A percentile compares a stretch with the other conserved stretches of the same genome.
phyloP scores from a whole-genome alignment of 2,113 vertebrate species.

The Dasyornis broadbenti region DNA sequence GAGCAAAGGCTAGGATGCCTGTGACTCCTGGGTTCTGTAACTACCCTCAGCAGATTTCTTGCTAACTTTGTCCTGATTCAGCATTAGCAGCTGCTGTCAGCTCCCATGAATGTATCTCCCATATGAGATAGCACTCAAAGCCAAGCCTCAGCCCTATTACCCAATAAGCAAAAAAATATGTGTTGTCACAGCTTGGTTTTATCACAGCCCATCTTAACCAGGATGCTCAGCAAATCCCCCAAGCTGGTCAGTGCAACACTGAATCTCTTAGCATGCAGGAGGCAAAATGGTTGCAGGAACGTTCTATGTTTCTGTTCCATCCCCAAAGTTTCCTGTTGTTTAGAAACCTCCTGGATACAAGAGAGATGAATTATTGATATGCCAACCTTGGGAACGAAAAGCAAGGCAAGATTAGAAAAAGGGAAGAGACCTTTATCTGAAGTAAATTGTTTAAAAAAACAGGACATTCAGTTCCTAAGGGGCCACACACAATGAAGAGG shows the following conservation, averaged over 20 bases:
- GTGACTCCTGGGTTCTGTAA: not conserved
- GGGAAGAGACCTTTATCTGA: constrained; percentile 33
- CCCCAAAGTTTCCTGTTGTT: constrained; percentile 46
- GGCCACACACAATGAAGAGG: not conserved
- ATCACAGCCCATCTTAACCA: not conserved
- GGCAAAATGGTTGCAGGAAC: not conserved
- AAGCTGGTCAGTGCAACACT: accelerated
- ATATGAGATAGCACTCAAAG: not conserved
- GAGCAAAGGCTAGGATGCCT: not conserved
- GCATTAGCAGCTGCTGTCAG: not conserved
- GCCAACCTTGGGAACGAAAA: constrained; percentile 48
- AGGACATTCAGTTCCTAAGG: constrained; percentile 33
- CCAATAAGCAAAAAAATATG: not conserved
- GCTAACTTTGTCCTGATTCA: not conserved
- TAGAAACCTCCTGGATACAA: constrained; percentile 55
- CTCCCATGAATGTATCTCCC: not conserved
- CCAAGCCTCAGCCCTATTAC: not conserved
- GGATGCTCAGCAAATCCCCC: not conserved
- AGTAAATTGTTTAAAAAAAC: constrained; percentile 2
- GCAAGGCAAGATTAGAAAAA: constrained; percentile 29
- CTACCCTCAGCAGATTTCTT: not conserved
- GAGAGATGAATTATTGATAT: constrained; percentile 51
- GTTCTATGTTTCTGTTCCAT: constrained; percentile 58
- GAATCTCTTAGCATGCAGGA: constrained; percentile 29
- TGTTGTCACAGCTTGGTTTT: not conserved